Conservation (phyloP, 2,113 vertebrate genomes). For the Rhipidura dahli region DNA sequence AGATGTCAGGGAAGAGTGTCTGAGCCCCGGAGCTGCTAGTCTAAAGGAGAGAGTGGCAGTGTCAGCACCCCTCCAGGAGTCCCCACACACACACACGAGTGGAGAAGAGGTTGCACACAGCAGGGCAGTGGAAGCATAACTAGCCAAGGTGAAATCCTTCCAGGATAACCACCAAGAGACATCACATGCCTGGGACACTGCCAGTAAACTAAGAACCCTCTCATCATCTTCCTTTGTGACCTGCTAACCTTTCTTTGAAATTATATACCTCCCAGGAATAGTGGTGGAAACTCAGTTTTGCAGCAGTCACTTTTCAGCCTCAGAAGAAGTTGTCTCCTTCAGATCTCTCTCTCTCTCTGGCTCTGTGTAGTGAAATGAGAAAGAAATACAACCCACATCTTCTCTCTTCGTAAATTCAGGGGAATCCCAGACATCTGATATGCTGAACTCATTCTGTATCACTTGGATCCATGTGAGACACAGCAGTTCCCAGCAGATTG, state of each 20-base stretch:
- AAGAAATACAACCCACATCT: neutral
- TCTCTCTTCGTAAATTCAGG: neutral
- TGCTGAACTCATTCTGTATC: neutral
- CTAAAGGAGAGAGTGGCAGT: neutral
- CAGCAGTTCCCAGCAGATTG: neutral
- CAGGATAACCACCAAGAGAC: neutral
- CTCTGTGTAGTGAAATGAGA: neutral
- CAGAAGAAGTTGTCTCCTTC: neutral
- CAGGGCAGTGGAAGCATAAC: neutral
- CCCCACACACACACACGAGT: rapidly evolving
- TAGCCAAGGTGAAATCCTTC: neutral
- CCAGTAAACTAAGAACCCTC: neutral
- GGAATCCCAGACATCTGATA: neutral
- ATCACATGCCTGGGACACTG: neutral
- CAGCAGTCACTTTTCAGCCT: neutral
- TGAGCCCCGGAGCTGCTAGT: neutral
- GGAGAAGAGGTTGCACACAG: neutral
- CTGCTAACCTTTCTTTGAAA: neutral
- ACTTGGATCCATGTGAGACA: neutral
- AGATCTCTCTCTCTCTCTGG: neutral
- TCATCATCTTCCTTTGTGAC: neutral
- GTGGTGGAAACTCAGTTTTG: neutral
- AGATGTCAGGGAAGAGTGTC: neutral
- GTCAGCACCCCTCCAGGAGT: neutral
- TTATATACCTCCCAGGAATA: neutral